A percentile compares a stretch with the other conserved stretches of the same genome.
Evolutionary conservation across 2,888 invertebrate species (phyloP).

Genomic region (Latrodectus elegans): DNA sequence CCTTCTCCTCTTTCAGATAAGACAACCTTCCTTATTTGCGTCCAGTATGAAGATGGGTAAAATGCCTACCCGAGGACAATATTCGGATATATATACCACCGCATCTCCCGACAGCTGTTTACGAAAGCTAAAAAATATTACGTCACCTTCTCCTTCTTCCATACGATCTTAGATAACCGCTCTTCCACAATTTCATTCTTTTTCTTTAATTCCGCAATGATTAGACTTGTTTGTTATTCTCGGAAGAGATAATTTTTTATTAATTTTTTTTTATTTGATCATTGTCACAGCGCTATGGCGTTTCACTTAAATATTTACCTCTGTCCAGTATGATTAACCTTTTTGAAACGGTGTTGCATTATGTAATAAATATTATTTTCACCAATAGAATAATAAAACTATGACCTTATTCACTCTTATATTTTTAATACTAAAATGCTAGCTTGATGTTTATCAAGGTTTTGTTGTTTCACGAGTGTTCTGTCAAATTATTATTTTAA

Average conservation of each 20-base stretch:
- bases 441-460: too few species aligned
- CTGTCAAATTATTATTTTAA: too few species aligned
- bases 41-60: slow-evolving; percentile 11
- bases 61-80: neutral
- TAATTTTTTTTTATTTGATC: neutral
- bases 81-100: slow-evolving; percentile 38
- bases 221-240: slow-evolving; percentile 43
- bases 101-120: slow-evolving; percentile 34
- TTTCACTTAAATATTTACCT: too few species aligned
- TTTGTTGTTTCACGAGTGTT: too few species aligned
- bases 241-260: neutral
- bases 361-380: too few species aligned
- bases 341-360: too few species aligned
- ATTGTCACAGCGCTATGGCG: neutral
- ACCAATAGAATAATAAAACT: too few species aligned
- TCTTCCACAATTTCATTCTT: slow-evolving; percentile 39
- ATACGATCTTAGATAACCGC: slow-evolving; percentile 43
- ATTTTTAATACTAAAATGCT: too few species aligned
- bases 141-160: slow-evolving; percentile 36
- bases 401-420: too few species aligned
- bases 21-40: neutral
- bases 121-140: slow-evolving; percentile 29
- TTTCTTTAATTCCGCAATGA: slow-evolving; percentile 32
- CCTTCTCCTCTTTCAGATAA: too few species aligned
- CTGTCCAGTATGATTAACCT: too few species aligned